These are phyloP conservation scores for Thera obeliscata DNA, from an alignment of 2,888 invertebrate genomes.

Conservation along the genomic window DNA sequence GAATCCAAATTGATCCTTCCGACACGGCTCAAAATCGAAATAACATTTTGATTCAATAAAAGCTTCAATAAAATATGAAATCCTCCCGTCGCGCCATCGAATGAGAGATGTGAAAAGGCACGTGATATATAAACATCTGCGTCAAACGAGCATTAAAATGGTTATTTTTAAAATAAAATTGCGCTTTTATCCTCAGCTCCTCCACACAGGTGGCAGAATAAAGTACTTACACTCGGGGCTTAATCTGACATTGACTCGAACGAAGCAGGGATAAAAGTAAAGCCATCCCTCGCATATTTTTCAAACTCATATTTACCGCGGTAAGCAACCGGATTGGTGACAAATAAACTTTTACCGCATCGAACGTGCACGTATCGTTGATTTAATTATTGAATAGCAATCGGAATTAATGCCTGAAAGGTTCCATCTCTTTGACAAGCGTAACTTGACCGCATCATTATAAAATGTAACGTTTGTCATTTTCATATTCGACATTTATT, in stretches of 20 bases:
- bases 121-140: conserved; percentile 30
- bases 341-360: conserved; percentile 29
- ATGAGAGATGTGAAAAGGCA: conserved; percentile 25
- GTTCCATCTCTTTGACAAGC: conserved; percentile 8
- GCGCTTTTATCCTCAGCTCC: conserved; percentile 43
- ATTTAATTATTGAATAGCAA: conserved; percentile 21
- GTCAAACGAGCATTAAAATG: conserved; percentile 36
- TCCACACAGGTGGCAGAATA: conserved; percentile 60
- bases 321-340: conserved; percentile 32
- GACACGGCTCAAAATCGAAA: neutral
- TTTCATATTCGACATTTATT: conserved; percentile 12
- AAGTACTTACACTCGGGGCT: conserved; percentile 58
- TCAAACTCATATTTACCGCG: conserved; percentile 38
- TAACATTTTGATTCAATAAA: conserved; percentile 25
- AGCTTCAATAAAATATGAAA: conserved; percentile 19
- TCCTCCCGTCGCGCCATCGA: conserved; percentile 14
- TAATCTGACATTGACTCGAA: conserved; percentile 61
- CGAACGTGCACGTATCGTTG: conserved; percentile 10
- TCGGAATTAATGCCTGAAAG: conserved; percentile 1
- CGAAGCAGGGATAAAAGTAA: conserved; percentile 49
- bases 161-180: conserved; percentile 47
- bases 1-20: neutral
- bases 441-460: conserved; percentile 10
- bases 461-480: conserved; percentile 11
- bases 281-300: conserved; percentile 35